phyloP scores from a whole-genome alignment of 2,888 invertebrate species.

The Pseudococcus viburni region DNA sequence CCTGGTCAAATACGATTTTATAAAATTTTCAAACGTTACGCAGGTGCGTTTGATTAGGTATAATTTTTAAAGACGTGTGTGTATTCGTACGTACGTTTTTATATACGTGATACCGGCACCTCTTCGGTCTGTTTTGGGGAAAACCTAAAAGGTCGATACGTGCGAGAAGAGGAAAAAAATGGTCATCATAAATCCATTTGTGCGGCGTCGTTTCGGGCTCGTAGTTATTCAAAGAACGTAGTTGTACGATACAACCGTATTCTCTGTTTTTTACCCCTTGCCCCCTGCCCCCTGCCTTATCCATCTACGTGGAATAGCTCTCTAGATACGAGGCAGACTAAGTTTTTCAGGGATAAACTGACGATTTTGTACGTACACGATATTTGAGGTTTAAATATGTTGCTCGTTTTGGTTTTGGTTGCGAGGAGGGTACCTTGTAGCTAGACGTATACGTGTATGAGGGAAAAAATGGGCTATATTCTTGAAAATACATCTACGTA shows the following conservation, averaged over 20 bases:
- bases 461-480: slow-evolving; percentile 38
- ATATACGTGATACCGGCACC: neutral
- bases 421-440: neutral
- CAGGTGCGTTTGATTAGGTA: slow-evolving; percentile 58
- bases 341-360: slow-evolving; percentile 24
- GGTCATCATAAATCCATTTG: slow-evolving; percentile 63
- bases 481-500: slow-evolving; percentile 1
- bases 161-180: slow-evolving; percentile 27
- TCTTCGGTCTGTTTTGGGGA: neutral
- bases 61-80: neutral
- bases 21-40: slow-evolving; percentile 44
- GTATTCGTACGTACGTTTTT: neutral
- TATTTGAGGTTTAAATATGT: slow-evolving; percentile 54
- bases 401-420: neutral
- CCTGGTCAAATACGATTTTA: neutral
- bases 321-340: neutral
- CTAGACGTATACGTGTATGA: neutral
- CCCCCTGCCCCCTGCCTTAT: neutral
- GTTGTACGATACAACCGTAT: neutral
- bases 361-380: slow-evolving; percentile 51
- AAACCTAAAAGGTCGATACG: slow-evolving; percentile 55
- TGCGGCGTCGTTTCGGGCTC: neutral
- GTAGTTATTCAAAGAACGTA: slow-evolving; percentile 57
- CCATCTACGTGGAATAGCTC: neutral
- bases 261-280: neutral